Conservation (phyloP, 2,797 vertebrate genomes). For the Anolis apletophallus region DNA sequence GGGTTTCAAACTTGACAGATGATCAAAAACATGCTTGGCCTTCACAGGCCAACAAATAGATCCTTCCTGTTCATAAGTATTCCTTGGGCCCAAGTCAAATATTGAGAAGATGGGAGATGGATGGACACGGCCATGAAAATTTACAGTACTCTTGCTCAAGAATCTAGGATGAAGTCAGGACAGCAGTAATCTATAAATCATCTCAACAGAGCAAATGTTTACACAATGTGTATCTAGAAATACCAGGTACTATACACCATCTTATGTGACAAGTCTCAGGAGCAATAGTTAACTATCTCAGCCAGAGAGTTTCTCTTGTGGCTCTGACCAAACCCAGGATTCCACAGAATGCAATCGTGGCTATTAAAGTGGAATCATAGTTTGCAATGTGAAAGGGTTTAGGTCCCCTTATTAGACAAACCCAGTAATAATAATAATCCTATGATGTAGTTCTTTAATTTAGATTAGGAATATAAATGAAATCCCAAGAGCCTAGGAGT, state of each 20-base stretch:
- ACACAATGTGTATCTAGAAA: background rate
- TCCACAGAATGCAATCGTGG: no score
- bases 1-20: background rate
- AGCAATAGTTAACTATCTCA: no score
- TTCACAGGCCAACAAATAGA: background rate
- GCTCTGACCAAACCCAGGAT: no score
- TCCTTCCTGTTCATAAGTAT: background rate
- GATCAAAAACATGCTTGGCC: background rate
- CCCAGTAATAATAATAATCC: background rate
- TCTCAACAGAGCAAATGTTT: background rate
- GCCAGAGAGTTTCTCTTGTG: no score
- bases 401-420: background rate
- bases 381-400: no score
- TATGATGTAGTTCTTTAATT: background rate
- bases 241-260: background rate
- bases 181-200: background rate
- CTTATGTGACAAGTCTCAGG: background rate
- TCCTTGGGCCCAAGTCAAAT: background rate
- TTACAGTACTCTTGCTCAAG: background rate
- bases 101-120: background rate
- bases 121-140: no score
- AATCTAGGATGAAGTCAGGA: background rate
- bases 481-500: no score
- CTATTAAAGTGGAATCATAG: no score
- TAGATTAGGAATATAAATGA: no score